phyloP scores from a whole-genome alignment of 2,797 vertebrate genomes.

The Parauchenoglanis punctatus region DNA sequence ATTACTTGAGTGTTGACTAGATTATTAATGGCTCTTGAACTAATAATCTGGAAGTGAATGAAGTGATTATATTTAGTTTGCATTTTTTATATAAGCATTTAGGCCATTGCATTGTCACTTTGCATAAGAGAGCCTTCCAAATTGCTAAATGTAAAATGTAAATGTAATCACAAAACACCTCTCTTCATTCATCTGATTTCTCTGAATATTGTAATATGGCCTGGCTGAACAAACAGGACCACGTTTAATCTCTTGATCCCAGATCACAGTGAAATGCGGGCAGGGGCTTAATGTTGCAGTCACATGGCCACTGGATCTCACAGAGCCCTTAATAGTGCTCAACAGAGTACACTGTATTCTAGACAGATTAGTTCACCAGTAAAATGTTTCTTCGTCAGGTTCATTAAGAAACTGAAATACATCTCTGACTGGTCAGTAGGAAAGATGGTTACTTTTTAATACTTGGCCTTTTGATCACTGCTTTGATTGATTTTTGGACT shows the following conservation, averaged over 20 bases:
- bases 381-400: slow-evolving; percentile 40
- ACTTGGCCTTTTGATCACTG: slow-evolving; percentile 6
- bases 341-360: slow-evolving; percentile 54
- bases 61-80: neutral
- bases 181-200: slow-evolving; percentile 3
- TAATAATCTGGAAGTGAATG: slow-evolving; percentile 3
- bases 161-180: slow-evolving; percentile 7
- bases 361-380: slow-evolving; percentile 60
- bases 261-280: slow-evolving; percentile 64
- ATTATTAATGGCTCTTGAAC: neutral
- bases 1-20: neutral
- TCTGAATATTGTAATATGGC: slow-evolving; percentile 37
- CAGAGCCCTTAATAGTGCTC: slow-evolving; percentile 51
- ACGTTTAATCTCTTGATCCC: slow-evolving; percentile 76
- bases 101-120: neutral
- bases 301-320: slow-evolving; percentile 68
- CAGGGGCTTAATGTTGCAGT: slow-evolving; percentile 69
- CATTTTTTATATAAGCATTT: slow-evolving; percentile 15
- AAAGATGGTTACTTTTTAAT: neutral
- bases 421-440: neutral
- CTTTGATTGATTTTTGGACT: slow-evolving; percentile 30
- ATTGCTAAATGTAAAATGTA: slow-evolving; percentile 3
- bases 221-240: slow-evolving; percentile 71
- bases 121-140: neutral
- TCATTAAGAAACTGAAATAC: slow-evolving; percentile 11